Percentiles rank a stretch among this genome's conserved stretches.
Conservation (phyloP, 2,113 vertebrate species). For the Podarcis raffonei region DNA sequence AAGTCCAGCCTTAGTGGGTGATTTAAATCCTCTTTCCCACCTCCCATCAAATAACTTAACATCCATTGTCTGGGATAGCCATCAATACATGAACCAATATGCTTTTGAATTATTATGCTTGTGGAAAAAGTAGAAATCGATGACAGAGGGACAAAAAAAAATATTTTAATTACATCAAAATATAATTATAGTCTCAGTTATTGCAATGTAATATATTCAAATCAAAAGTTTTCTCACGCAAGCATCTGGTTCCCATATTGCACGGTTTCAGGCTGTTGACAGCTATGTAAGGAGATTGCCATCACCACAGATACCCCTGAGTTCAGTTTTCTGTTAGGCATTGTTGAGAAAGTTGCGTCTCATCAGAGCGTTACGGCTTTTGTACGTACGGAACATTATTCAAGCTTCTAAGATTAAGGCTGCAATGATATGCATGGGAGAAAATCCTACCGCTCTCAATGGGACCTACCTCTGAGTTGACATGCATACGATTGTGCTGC, state of each 20-base stretch:
- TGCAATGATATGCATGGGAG: no score
- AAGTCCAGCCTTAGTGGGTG: no score
- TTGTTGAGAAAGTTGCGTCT: not conserved
- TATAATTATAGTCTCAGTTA: not conserved
- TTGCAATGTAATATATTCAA: constrained; percentile 23
- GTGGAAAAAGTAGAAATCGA: constrained; percentile 58
- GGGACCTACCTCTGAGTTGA: no score
- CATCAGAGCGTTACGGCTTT: no score
- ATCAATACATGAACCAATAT: constrained; percentile 21
- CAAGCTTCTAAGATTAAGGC: no score
- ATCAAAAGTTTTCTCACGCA: constrained; percentile 1
- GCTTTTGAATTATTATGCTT: constrained; percentile 52
- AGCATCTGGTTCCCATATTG: constrained; percentile 27
- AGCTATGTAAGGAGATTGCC: not conserved
- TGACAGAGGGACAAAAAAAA: constrained; percentile 59
- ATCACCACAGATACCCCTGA: constrained; percentile 31
- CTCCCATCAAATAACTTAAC: constrained; percentile 33
- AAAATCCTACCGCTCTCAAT: no score
- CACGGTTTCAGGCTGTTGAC: not conserved
- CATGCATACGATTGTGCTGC: no score
- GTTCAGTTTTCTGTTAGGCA: not conserved
- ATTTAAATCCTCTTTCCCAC: not conserved
- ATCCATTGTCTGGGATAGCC: constrained; percentile 31
- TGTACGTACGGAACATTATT: not conserved
- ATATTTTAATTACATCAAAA: constrained; percentile 48